Evolutionary conservation across 2,113 vertebrate species (phyloP).

Genomic region (Crotalus viridis): DNA sequence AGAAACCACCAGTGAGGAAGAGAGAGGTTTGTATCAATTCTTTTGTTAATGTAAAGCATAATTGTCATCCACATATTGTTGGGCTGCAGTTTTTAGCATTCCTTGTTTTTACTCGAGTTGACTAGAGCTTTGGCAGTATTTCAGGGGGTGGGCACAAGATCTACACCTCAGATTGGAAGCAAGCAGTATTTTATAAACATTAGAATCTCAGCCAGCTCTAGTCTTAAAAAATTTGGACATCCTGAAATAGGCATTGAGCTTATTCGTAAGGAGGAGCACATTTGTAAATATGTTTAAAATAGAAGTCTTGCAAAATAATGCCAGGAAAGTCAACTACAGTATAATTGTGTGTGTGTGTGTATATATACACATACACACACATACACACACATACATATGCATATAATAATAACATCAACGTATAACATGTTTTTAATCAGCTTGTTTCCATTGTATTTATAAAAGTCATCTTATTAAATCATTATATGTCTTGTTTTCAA

Average conservation of each 20-base stretch:
- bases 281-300: background rate
- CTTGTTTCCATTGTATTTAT: too few species aligned
- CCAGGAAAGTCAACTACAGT: background rate
- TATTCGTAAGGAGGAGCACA: background rate
- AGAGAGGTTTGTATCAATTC: constrained; percentile 39
- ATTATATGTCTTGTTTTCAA: too few species aligned
- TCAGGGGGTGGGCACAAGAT: background rate
- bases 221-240: background rate
- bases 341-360: background rate
- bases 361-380: too few species aligned
- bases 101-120: background rate
- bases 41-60: background rate
- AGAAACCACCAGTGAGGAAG: constrained; percentile 70
- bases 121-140: background rate
- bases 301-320: background rate
- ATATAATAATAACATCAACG: too few species aligned
- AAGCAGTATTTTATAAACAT: background rate
- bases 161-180: background rate
- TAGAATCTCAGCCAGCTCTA: background rate
- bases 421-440: too few species aligned
- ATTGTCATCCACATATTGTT: background rate
- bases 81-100: background rate
- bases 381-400: too few species aligned
- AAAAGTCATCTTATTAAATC: too few species aligned
- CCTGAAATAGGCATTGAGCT: background rate